Percentiles rank a stretch among this genome's conserved stretches.
Evolutionary conservation across 2,888 invertebrate species (phyloP).

Genomic region (Acrobasis repandana): DNA sequence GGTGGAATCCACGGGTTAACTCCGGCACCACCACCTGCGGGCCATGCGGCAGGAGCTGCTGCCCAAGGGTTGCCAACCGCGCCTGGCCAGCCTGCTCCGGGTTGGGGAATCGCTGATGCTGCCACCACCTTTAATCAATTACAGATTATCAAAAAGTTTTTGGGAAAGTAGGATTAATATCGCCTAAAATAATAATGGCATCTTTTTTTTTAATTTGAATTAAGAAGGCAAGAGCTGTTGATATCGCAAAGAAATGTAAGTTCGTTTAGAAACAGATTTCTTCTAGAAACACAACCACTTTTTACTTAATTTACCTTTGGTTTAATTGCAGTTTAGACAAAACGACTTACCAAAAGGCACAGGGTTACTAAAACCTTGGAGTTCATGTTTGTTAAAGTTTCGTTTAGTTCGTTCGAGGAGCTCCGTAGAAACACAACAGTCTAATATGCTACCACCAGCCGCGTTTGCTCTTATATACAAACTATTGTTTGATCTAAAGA

Average conservation of each 20-base stretch:
- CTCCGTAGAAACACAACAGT: slow-evolving; percentile 27
- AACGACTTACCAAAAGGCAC: slow-evolving; percentile 62
- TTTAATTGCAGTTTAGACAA: neutral
- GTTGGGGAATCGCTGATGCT: slow-evolving; percentile 55
- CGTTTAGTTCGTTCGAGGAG: slow-evolving; percentile 37
- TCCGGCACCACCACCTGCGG: slow-evolving; percentile 39
- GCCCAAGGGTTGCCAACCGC: slow-evolving; percentile 33
- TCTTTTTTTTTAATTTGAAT: too few relatives aligned
- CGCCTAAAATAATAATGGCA: too few relatives aligned
- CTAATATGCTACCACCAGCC: slow-evolving; percentile 35
- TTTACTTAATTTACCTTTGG: neutral
- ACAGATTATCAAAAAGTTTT: neutral
- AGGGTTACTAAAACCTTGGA: slow-evolving; percentile 59
- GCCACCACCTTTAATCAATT: slow-evolving; percentile 50
- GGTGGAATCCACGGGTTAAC: slow-evolving; percentile 69
- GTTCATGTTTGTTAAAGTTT: slow-evolving; percentile 58
- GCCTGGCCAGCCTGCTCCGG: slow-evolving; percentile 33
- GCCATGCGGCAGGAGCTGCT: slow-evolving; percentile 20
- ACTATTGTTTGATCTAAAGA: slow-evolving; percentile 52
- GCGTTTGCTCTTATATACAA: slow-evolving; percentile 56
- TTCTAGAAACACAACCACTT: slow-evolving; percentile 5
- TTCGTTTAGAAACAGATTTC: too few relatives aligned
- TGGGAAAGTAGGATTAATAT: neutral
- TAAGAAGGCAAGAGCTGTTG: too few relatives aligned
- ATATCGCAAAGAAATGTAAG: too few relatives aligned